Evolutionary conservation across 2,113 vertebrate genomes (phyloP), one percentile per base, ranked within the genome.

Genomic region (Melanerpes formicivorus): DNA sequence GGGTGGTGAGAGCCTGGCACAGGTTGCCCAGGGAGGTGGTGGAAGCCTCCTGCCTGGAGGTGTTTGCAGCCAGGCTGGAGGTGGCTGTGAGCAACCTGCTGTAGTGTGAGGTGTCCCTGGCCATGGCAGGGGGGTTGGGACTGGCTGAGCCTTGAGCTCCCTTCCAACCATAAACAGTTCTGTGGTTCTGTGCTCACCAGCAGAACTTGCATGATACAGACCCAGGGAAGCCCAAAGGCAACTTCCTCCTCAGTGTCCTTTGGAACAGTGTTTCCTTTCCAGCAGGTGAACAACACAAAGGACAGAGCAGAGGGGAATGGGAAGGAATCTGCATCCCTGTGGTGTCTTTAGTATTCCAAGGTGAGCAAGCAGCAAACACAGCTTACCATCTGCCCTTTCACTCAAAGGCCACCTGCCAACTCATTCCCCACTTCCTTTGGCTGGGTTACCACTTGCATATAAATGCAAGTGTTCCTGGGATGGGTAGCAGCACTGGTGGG

Each of bases 401-500:
- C 88, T 93, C 3, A 97, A 97, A 97, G 96, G 97, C 94, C 97
- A 92, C 91, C 93, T 97, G 95, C 94, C 94, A 97, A 13, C 93
- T 93, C 83, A 14, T 67, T 96, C 89, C 95, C 90, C 50, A 81
- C 90, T 86, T 69, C 65, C 87, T 89, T 81, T 66, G 37, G 8
- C 87, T 30, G 65, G 34, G 73, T 78, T 95, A 94, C 79, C 94
- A 90, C 96, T 76, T 86, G 93, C 95, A 95, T 95, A 80, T 80
- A 82, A 94, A 97, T 95, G 85, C 90, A 71, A 71, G 56, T 4
- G 22, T 69, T 88, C 84, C 90, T 48, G 77, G 92, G 89, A 90
- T 8, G 30, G 14, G 40, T 78, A 72, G 85, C 27, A 56, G 77
- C 22, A 64, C 90, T 84, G 81, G 42, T 32, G 12, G 78, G 16